Base-by-base conservation (phyloP, 2,113 vertebrate species). In the Merops nubicus region DNA sequence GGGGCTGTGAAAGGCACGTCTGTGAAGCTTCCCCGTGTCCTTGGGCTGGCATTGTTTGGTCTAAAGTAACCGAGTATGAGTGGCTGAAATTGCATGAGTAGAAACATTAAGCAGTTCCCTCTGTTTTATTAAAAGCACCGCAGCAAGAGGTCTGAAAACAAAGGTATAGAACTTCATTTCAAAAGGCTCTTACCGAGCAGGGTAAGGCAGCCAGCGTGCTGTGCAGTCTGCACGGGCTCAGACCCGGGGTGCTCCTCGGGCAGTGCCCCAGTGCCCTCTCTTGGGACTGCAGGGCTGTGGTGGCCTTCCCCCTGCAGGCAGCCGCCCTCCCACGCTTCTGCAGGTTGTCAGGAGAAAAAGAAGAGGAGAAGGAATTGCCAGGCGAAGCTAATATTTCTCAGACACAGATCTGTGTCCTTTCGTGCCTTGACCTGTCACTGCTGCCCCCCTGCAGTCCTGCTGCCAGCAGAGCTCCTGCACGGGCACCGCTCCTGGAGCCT, bases 381-480 rank as follows among this genome's bases (percentile, higher is more conserved):
- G 4, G 31, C 6, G 1, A 84, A 89, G 74, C 25, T 34, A 19
- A 11, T 74, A 2, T 86, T 62, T 67, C 54, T 73, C 54, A 85
- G 33, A 38, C 36, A 26, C 11, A 36, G 63, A 60, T 91, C 43
- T 16, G 5, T 73, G 25, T 68, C 19, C 18, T 62, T 82, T 77
- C 45, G 50, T 57, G n/a, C 17, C 25, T 3, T 53, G 68, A 73
- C n/a, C n/a, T n/a, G n/a, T 80, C 48, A 47, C 57, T 75, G 53
- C 22, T 62, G 9, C 43, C 47, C 16, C 16, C 11, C 22, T 50
- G 42, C 0, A 0, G 29, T 65, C 40, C 36, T 57, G 14, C 65
- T 65, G 45, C 45, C 85, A 34, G 38, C 31, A 28, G 22, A 85
- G 40, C 42, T 76, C 47, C 34, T 33, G 45, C 15, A 8, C 31